Conservation (phyloP, 2,888 invertebrate genomes). For the Abscondita cerata region DNA sequence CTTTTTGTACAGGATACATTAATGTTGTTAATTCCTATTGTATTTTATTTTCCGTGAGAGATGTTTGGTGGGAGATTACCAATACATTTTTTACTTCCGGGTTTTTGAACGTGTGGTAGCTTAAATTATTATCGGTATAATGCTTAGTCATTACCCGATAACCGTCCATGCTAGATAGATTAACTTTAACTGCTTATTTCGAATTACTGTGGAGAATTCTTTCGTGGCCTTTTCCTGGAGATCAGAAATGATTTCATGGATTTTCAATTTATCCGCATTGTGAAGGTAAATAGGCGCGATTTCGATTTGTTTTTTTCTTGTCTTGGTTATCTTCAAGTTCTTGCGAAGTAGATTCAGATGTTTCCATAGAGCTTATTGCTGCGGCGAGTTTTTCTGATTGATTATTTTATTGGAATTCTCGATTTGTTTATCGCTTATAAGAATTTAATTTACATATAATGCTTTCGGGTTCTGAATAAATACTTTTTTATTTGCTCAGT, state of each 20-base stretch:
- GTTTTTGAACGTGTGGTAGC: conserved; percentile 9
- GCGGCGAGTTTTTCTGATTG: conserved; percentile 10
- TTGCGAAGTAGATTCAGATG: conserved; percentile 1
- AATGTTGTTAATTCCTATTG: conserved; percentile 8
- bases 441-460: no score
- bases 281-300: conserved; percentile 15
- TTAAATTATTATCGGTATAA: neutral
- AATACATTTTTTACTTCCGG: conserved; percentile 1
- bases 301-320: conserved; percentile 8
- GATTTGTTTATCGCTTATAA: no score
- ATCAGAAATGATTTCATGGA: conserved; percentile 6
- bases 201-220: conserved; percentile 12
- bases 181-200: conserved; percentile 13
- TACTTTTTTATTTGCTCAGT: no score
- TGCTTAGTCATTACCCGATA: conserved; percentile 10
- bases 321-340: conserved; percentile 6
- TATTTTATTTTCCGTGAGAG: conserved; percentile 13
- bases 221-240: conserved; percentile 6
- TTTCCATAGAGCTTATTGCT: conserved; percentile 16
- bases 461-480: no score
- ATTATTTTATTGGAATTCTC: conserved; percentile 9
- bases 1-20: conserved; percentile 13
- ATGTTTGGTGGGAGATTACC: neutral
- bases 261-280: conserved; percentile 12
- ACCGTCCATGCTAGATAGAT: neutral